phyloP scores from a whole-genome alignment of 1,140 invertebrate species.

The Magallana gigas region DNA sequence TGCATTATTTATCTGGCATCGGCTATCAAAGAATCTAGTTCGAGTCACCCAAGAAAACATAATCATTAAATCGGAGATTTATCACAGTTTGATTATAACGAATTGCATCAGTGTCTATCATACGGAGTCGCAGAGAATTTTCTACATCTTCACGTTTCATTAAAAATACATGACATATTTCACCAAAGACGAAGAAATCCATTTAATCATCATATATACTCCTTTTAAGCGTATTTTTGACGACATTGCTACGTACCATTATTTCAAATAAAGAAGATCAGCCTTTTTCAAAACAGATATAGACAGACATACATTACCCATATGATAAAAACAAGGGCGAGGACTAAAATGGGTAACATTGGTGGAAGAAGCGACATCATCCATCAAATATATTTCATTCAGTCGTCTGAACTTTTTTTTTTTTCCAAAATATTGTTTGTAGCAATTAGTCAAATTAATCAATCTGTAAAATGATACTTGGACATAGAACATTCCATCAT shows the following conservation, averaged over 20 bases:
- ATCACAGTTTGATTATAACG: constrained; percentile 27
- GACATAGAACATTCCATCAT: neutral
- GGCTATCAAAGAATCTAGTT: constrained; percentile 7
- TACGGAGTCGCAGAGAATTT: constrained; percentile 6
- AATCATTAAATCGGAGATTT: constrained; percentile 24
- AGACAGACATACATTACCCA: no score
- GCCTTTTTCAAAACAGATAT: no score
- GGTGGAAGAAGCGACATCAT: no score
- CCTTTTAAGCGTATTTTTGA: no score
- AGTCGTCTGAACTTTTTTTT: no score
- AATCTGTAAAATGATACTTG: constrained; percentile 1
- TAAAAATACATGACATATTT: neutral
- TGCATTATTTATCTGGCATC: constrained; percentile 26
- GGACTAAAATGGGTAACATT: no score
- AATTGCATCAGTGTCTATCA: constrained; percentile 35
- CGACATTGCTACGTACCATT: no score
- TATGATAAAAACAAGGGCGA: no score
- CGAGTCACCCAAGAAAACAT: constrained; percentile 29
- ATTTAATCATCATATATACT: neutral
- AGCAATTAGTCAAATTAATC: constrained; percentile 1
- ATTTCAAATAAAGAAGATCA: no score
- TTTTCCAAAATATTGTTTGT: neutral
- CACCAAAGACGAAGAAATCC: neutral
- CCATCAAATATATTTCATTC: no score
- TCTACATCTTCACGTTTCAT: neutral